Evolutionary conservation across 2,797 vertebrate genomes (phyloP).

Genomic region (Mustela erminea): DNA sequence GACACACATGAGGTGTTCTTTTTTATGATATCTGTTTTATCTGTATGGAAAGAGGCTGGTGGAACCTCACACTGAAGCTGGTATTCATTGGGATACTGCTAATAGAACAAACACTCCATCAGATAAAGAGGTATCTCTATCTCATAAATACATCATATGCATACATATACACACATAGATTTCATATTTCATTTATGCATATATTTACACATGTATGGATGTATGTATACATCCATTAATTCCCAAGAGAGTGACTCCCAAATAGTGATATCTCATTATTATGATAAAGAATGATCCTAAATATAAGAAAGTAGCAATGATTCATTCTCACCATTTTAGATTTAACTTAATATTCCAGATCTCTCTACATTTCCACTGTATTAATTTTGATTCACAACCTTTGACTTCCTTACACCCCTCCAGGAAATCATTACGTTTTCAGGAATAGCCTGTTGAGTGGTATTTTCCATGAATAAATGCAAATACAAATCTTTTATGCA

Average conservation of each 20-base stretch:
- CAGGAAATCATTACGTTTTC: conserved; percentile 8
- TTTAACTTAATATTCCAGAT: conserved; percentile 37
- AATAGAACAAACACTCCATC: background rate
- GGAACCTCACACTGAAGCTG: background rate
- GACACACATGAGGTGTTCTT: background rate
- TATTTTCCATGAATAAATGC: conserved; percentile 34
- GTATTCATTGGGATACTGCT: background rate
- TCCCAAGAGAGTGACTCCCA: background rate
- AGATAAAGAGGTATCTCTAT: background rate
- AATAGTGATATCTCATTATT: background rate
- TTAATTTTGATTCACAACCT: background rate
- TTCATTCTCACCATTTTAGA: background rate
- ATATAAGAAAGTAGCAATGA: background rate
- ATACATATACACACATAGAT: no score
- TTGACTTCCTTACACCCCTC: background rate
- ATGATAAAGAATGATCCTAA: background rate
- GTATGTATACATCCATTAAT: background rate
- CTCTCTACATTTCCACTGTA: background rate
- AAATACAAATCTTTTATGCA: background rate
- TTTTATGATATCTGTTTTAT: background rate
- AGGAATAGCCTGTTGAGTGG: background rate
- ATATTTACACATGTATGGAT: background rate
- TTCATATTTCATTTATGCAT: background rate
- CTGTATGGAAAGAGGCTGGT: background rate
- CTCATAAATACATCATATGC: background rate